Evolutionary conservation across 2,888 invertebrate species (phyloP), one percentile per base, ranked within the genome.

Genomic region (Trypoxylon attenuatum): DNA sequence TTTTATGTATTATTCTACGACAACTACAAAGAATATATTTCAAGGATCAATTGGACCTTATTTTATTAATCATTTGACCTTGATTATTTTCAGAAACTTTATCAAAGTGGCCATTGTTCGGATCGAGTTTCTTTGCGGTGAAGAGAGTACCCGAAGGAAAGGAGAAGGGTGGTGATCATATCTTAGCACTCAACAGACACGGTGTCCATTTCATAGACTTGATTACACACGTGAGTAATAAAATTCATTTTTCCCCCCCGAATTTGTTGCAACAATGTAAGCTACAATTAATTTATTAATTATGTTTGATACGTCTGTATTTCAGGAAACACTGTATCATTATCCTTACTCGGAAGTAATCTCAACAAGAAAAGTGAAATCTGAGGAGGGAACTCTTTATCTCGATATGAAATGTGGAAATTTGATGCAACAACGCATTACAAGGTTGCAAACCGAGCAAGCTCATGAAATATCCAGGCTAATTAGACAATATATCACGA

Each of bases 391-490:
- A 70, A 94, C 95, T 1, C 89, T 97, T 65, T 97, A 92, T 88
- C 90, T 99, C 87, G 98, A 99, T 89, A 95, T 99, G 93, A 98
- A 98, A 88, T 96, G 97, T 83, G 98, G 98, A 25, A 97, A 98
- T 84, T 89, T 98, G 83, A 94, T 98, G 92, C 96, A 97, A 87
- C 98, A 98, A 88, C 92, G 96, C 76, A 96, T 98, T 80, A 96
- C 97, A 66, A 91, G 98, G 78, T 92, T 99, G 76, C 98, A 98
- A 87, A 99, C 98, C 0, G 97, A 98, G 88, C 96, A 99, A 89
- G 98, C 98, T 33, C 97, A 97, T 83, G 98, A 99, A 88, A 96
- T 99, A 80, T 96, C 97, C 47, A 92, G 98, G 73, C 91, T 99
- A 79, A 97, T 99, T 82, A 91, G 97, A 23, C 98, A 99, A 88